phyloP scores from a whole-genome alignment of 2,797 vertebrate species.

The Aphelocoma californica region DNA sequence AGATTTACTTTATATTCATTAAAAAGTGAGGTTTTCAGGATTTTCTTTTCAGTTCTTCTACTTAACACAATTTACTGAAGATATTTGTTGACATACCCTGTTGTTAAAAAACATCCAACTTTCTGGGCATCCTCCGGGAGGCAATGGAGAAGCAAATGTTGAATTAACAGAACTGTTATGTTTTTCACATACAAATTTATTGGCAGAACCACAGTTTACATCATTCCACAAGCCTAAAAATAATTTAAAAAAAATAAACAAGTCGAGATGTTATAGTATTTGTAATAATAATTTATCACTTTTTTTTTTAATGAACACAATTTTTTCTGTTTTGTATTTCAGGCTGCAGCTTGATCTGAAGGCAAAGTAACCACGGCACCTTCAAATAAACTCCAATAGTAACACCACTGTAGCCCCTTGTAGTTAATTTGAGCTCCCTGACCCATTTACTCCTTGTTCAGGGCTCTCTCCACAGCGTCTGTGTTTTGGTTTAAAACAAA shows the following conservation, averaged over 20 bases:
- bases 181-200: conserved; percentile 43
- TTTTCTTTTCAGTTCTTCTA: not conserved
- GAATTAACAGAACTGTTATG: conserved; percentile 8
- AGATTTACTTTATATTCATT: not conserved
- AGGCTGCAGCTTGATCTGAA: not conserved
- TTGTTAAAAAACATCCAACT: conserved; percentile 23
- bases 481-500: not conserved
- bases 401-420: not conserved
- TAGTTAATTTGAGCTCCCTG: not conserved
- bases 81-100: not conserved
- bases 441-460: not conserved
- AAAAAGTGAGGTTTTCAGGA: not conserved
- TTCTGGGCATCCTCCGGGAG: conserved; percentile 15
- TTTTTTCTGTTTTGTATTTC: not conserved
- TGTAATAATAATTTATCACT: not conserved
- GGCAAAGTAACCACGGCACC: not conserved
- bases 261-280: not conserved
- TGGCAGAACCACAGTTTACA: conserved; percentile 1
- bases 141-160: not conserved
- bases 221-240: conserved; percentile 49
- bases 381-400: not conserved
- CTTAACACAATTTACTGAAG: not conserved
- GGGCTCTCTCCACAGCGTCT: not conserved
- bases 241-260: not conserved
- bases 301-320: not conserved